Percentiles rank a stretch among this genome's conserved stretches.
phyloP scores from a whole-genome alignment of 2,797 vertebrate genomes.

The Mico argentatus region DNA sequence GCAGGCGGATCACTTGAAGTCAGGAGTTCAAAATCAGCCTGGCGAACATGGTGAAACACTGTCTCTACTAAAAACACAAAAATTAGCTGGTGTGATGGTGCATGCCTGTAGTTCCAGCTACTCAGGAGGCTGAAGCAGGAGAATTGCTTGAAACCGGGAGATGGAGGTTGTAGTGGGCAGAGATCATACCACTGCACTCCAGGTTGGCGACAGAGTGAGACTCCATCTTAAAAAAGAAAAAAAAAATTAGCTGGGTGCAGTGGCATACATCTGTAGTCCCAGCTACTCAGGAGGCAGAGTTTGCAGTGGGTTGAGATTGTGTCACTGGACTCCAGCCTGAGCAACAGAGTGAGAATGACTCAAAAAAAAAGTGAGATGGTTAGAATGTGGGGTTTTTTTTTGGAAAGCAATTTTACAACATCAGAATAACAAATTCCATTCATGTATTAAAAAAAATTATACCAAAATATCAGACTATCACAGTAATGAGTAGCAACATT shows the following conservation, averaged over 20 bases:
- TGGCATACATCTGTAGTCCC: neutral
- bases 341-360: neutral
- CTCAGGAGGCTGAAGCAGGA: no score
- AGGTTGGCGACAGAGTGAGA: neutral
- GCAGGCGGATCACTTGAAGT: no score
- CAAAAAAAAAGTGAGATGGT: neutral
- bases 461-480: neutral
- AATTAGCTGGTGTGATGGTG: no score
- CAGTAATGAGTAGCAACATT: neutral
- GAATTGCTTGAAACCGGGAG: no score
- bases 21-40: rapidly evolving
- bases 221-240: neutral
- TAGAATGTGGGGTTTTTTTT: neutral
- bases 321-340: neutral
- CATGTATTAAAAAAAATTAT: neutral
- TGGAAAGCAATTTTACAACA: neutral
- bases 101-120: no score
- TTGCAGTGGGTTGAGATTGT: neutral
- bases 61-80: no score
- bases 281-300: neutral
- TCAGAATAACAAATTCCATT: constrained; percentile 22
- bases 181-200: neutral
- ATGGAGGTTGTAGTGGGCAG: neutral
- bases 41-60: no score
- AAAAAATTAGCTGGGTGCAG: neutral